Evolutionary conservation across 2,113 vertebrate genomes (phyloP), one percentile per base, ranked within the genome.

Genomic region (Falcunculus frontatus): DNA sequence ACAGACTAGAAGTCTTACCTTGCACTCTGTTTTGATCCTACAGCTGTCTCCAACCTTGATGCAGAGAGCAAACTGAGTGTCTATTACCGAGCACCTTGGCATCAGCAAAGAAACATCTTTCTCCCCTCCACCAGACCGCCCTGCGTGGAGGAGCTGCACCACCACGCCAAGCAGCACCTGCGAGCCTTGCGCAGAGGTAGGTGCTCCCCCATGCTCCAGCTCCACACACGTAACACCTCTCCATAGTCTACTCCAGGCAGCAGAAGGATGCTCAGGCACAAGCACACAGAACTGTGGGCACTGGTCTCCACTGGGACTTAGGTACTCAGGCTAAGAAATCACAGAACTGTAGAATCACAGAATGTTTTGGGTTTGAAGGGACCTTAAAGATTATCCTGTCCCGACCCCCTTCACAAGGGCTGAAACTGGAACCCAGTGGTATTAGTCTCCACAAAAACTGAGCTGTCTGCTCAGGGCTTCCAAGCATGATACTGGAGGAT

Each of bases 11-110:
- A 86, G 70, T 57, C 65, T 94, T 30, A 96, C 10, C 68, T 42
- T 68, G 47, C 5, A 0, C 39, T 90, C 83, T 78, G 16, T 5
- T 95, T 93, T 70, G 75, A 79, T 92, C 82, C 77, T 65, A 46
- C 98, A 99, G 99, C 99, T 29, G 98, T 99, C 83, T 99, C 99
- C 42, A 98, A 99, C 95, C 98, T 99, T 98, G 99, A 99, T 77
- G 97, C 98, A 75, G 99, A 99, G 97, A 99, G 99, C 95, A 99
- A 99, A 97, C 97, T 99, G 97, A 99, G 98, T 1, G 96, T 98
- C 22, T 98, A 99, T 68, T 99, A 99, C 96, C 98, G 97, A 77
- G 98, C 99, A 9, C 98, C 98, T 65, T 99, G 99, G 99, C 98
- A 98, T 95, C 98, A 98, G 95, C 99, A 99, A 96, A 98, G 98